Evolutionary conservation across 2,797 vertebrate species (phyloP), one percentile per base, ranked within the genome.

Genomic region (Gephyroberyx darwinii): DNA sequence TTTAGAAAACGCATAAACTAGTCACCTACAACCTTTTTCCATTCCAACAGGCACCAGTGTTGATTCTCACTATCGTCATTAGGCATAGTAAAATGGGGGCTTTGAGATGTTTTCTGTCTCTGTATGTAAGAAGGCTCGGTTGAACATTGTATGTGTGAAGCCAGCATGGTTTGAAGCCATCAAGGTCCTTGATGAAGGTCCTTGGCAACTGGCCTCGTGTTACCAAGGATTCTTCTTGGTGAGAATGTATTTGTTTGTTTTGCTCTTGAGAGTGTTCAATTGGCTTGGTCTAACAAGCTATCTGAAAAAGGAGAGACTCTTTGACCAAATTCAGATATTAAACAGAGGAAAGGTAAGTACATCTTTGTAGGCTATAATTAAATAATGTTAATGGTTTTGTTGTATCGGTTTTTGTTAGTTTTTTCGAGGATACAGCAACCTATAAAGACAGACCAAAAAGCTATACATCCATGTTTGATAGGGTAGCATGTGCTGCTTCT

Each of bases 1-100:
- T 6, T 12, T 47, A 1, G 67, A 73, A 74, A 48, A 61, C 50
- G 61, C 9, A 74, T 61, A 39, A 67, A 35, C 41, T 43, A 14
- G 41, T 16, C 41, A 43, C 13, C 41, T 43, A 43, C 52, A 69
- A 37, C 43, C 17, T 56, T 68, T 57, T 62, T 55, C 71, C 71
- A 66, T 62, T 68, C 57, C 47, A 17, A 48, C 56, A 20, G 39
- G 45, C 54, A 45, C 26, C 31, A 43, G 26, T 55, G 22, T 35
- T 13, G n/a, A 31, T 31, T 55, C 30, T 53, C 16, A 10, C 30
- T 20, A n/a, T 41, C 10, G 12, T 31, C 48, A 3, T 48, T 19
- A n/a, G 31, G 39, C 5, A 22, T 60, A 16, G 39, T 26, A 39
- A 51, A 17, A 10, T 26, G 26, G 39, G 19, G 8, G 16, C 16